Evolutionary conservation across 2,113 vertebrate species (phyloP).

Genomic region (Eulacestoma nigropectus): DNA sequence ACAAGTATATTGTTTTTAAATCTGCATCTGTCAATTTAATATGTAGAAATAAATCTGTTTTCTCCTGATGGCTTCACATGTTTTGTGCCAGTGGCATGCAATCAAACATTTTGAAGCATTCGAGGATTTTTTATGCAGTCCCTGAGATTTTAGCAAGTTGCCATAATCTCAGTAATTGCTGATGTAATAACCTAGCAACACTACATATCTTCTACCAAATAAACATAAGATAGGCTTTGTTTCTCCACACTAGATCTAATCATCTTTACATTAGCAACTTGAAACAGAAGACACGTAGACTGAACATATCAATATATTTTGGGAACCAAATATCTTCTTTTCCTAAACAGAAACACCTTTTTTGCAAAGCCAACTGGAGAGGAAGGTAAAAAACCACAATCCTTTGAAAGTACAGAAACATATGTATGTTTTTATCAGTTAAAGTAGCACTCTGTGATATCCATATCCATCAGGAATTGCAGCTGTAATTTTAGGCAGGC

Average conservation of each 20-base stretch:
- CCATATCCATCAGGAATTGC: not conserved
- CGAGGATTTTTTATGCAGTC: not conserved
- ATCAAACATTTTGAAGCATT: not conserved
- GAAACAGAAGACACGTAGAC: not conserved
- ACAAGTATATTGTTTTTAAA: not conserved
- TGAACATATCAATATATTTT: not conserved
- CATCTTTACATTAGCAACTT: not conserved
- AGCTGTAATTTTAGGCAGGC: not conserved
- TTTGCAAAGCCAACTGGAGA: not conserved
- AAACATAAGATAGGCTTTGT: slow-evolving; percentile 10
- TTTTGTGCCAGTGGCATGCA: not conserved
- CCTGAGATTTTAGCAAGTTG: not conserved
- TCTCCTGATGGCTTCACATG: not conserved
- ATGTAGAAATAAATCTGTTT: not conserved
- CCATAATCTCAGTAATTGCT: not conserved
- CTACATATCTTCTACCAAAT: slow-evolving; percentile 9
- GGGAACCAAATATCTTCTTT: not conserved
- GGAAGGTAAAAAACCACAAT: not conserved
- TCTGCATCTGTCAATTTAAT: not conserved
- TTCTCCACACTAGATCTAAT: not conserved
- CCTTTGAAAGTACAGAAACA: not conserved
- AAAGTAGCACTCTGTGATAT: not conserved
- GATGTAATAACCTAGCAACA: slow-evolving; percentile 32
- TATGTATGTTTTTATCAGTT: not conserved
- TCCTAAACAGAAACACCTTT: not conserved